Evolutionary conservation across 1,140 invertebrate species (phyloP).

Genomic region (Trichogramma pretiosum): DNA sequence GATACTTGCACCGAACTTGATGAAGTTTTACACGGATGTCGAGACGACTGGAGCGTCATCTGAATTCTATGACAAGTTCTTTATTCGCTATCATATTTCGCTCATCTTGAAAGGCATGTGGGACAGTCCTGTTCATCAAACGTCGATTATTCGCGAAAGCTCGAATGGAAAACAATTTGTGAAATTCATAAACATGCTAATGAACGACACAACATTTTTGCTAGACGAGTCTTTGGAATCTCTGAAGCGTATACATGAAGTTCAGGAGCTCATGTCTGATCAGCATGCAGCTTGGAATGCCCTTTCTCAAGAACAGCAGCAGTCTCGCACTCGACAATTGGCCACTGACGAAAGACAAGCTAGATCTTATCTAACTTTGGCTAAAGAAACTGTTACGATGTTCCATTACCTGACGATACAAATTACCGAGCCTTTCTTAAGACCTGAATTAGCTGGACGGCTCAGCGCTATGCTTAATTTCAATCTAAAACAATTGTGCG

Average conservation of each 20-base stretch:
- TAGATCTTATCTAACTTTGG: conserved; percentile 88
- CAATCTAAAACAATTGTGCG: conserved; percentile 93
- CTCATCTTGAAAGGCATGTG: conserved; percentile 88
- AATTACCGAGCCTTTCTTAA: conserved; percentile 88
- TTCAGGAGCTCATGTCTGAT: conserved; percentile 80
- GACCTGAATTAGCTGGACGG: conserved; percentile 82
- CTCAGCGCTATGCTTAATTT: conserved; percentile 97
- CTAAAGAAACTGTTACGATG: conserved; percentile 95
- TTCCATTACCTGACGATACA: conserved; percentile 93
- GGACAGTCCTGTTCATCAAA: conserved; percentile 58
- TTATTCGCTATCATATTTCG: conserved; percentile 95
- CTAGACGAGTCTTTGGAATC: conserved; percentile 93
- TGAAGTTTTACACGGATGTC: conserved; percentile 98
- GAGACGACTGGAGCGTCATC: conserved; percentile 94
- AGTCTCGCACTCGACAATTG: conserved; percentile 67
- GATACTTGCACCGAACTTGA: conserved; percentile 75
- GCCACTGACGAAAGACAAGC: conserved; percentile 88
- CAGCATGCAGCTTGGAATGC: conserved; percentile 55
- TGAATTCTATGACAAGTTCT: conserved; percentile 99
- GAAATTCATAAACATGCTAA: conserved; percentile 97
- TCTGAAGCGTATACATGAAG: conserved; percentile 90
- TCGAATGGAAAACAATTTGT: conserved; percentile 88
- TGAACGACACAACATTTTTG: conserved; percentile 98
- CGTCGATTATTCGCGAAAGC: conserved; percentile 73
- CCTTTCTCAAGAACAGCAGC: conserved; percentile 63